phyloP scores from a whole-genome alignment of 2,797 vertebrate genomes.

The Setipinna tenuifilis region DNA sequence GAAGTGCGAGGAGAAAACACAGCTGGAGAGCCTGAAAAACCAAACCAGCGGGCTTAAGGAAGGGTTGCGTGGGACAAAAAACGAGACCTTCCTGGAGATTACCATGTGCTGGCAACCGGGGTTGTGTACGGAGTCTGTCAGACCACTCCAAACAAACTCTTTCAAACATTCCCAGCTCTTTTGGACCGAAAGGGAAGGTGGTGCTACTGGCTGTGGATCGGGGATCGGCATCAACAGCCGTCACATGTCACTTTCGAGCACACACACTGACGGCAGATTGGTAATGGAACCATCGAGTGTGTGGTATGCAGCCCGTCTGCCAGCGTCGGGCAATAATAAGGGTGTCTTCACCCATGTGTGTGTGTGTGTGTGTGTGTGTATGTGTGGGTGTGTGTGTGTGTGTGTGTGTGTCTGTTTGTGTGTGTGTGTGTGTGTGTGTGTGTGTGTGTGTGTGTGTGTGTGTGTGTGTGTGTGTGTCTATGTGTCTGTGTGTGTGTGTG shows the following conservation, averaged over 20 bases:
- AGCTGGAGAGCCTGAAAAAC: conserved; percentile 26
- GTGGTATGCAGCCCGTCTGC: neutral
- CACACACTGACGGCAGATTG: neutral
- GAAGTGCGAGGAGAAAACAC: conserved; percentile 27
- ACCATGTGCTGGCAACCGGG: neutral
- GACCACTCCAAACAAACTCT: neutral
- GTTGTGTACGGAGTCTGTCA: conserved; percentile 3
- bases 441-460: too few species aligned
- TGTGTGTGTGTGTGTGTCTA: too few species aligned
- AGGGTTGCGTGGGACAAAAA: neutral
- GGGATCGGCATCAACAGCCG: neutral
- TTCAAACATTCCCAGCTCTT: neutral
- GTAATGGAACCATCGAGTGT: neutral
- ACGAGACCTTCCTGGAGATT: conserved; percentile 17
- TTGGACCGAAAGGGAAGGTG: neutral
- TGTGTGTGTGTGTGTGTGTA: neutral
- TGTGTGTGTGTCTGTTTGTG: too few species aligned
- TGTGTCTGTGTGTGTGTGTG: neutral
- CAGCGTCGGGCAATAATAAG: neutral
- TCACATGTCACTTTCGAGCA: neutral
- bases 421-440: too few species aligned
- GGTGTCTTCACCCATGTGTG: neutral
- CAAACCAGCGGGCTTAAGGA: neutral
- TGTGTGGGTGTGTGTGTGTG: too few species aligned
- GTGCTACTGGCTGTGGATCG: neutral